phyloP scores from a whole-genome alignment of 2,797 vertebrate species.

The Etheostoma nigrum region DNA sequence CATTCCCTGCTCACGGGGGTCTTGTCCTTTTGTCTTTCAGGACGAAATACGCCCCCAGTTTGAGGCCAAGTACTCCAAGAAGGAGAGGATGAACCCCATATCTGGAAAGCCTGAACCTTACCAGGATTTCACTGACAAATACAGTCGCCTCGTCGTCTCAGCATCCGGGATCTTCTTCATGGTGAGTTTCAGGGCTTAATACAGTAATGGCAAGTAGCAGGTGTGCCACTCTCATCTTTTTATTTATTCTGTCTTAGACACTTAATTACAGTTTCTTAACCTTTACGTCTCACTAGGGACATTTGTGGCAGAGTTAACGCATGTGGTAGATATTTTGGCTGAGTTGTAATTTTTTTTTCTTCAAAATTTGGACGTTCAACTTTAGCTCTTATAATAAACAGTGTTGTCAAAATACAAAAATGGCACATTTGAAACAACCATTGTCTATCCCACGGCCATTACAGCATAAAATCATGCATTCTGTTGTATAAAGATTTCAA shows the following conservation, averaged over 20 bases:
- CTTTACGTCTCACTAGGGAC: no score
- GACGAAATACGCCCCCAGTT: slow-evolving; percentile 96
- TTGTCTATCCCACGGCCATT: no score
- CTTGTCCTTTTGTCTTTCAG: slow-evolving; percentile 67
- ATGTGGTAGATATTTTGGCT: no score
- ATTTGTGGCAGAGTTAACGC: no score
- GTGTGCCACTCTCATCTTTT: not conserved
- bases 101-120: slow-evolving; percentile 95
- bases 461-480: no score
- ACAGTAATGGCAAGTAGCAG: not conserved
- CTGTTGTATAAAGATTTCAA: no score
- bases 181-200: slow-evolving; percentile 76
- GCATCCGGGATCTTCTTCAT: slow-evolving; percentile 97
- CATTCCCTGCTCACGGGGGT: not conserved
- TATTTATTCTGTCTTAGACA: not conserved
- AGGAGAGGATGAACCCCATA: slow-evolving; percentile 94
- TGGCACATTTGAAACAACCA: no score
- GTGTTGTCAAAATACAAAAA: no score
- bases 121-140: slow-evolving; percentile 95
- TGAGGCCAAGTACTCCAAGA: slow-evolving; percentile 96
- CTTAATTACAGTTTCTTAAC: not conserved
- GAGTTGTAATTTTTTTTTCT: no score
- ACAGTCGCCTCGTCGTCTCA: slow-evolving; percentile 94
- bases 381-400: no score
- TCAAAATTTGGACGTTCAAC: no score